A percentile compares a stretch with the other conserved stretches of the same genome.
phyloP scores from a whole-genome alignment of 2,888 invertebrate species.

The Ormia ochracea region DNA sequence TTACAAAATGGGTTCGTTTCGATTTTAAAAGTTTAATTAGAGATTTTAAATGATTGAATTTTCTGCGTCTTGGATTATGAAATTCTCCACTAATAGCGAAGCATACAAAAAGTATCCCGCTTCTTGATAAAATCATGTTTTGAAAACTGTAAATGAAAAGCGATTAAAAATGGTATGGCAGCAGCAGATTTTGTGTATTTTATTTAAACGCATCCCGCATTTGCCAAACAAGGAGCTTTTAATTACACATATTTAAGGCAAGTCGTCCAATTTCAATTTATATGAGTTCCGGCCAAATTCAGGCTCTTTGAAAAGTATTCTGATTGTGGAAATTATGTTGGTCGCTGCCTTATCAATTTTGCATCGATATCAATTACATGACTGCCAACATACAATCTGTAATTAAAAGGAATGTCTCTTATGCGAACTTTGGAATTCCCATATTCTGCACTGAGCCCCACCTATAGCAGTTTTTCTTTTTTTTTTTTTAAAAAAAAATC shows the following conservation, averaged over 20 bases:
- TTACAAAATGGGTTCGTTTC: too few relatives aligned
- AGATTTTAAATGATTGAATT: too few relatives aligned
- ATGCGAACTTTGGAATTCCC: slow-evolving; percentile 4
- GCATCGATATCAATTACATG: slow-evolving; percentile 26
- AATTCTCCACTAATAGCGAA: too few relatives aligned
- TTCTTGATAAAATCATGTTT: not conserved
- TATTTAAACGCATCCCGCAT: not conserved
- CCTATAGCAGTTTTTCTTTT: slow-evolving; percentile 4
- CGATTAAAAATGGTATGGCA: too few relatives aligned
- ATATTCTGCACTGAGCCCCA: slow-evolving; percentile 10
- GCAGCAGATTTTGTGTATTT: not conserved
- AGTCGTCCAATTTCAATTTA: not conserved
- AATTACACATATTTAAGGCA: not conserved
- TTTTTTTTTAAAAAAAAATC: not conserved
- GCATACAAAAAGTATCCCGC: not conserved
- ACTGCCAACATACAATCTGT: slow-evolving; percentile 10
- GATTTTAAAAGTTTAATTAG: too few relatives aligned
- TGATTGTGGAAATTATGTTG: not conserved
- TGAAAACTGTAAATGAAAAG: too few relatives aligned
- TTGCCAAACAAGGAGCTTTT: not conserved
- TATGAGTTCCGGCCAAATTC: slow-evolving; percentile 19
- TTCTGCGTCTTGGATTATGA: too few relatives aligned
- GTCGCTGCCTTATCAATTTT: slow-evolving; percentile 14
- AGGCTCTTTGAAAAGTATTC: slow-evolving; percentile 3
- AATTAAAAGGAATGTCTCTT: slow-evolving; percentile 23